Base-by-base conservation (phyloP, 2,113 vertebrate species). In the Corapipo altera region DNA sequence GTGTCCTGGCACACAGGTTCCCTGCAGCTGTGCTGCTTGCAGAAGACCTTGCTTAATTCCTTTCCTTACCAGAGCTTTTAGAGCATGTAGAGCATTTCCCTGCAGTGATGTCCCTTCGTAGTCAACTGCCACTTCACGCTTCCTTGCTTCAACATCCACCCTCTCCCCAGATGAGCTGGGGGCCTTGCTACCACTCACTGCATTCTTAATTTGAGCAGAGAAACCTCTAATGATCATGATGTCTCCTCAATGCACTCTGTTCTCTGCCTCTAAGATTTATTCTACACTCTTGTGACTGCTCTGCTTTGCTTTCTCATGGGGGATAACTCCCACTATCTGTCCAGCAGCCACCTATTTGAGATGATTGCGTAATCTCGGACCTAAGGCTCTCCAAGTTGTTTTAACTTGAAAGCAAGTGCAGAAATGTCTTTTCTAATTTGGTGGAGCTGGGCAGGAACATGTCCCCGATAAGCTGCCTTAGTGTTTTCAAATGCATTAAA, bases 381-480 rank as follows among this genome's bases (percentile, higher is more conserved):
- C 69, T 43, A 61, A 74, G 90, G 71, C 51, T 51, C 43, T n/a
- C 76, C 72, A 65, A 75, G 65, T 17, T 46, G 41, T 84, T 95
- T 82, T 66, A 82, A 79, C 78, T 87, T 57, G 23, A 65, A 84
- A 89, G 39, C 20, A 58, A 89, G 51, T 24, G 67, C 67, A 96
- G 83, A 89, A 61, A 88, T 30, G 83, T 89, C 95, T 91, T 81
- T 39, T 88, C 57, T 64, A 87, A 88, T 94, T 94, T 59, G 44
- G 59, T 65, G 41, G n/a, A 72, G 44, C 32, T 67, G 52, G 70
- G 80, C 51, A 91, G 76, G 61, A 94, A 89, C 37, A 71, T 23
- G 65, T 12, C 80, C 49, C 80, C 51, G 73, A 85, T 86, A 92
- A 78, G 49, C 57, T 75, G 70, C 69, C 52, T 78, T 4, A 52